A percentile compares a stretch with the other conserved stretches of the same genome.
These are phyloP conservation scores for Brachypodius melanocephalos DNA, from an alignment of 2,113 vertebrate species.

Conservation along the genomic window DNA sequence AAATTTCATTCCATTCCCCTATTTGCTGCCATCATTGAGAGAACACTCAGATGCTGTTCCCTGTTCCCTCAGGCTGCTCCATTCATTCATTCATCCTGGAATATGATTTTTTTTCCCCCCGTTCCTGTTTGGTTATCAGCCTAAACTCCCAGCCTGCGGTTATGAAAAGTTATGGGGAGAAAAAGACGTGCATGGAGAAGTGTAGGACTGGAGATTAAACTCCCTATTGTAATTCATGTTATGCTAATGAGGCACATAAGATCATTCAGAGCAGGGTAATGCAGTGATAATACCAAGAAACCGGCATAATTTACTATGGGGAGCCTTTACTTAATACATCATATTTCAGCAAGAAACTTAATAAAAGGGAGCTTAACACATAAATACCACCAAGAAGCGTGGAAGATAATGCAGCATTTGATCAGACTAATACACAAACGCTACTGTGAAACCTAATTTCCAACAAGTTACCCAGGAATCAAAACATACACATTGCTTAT, in stretches of 20 bases:
- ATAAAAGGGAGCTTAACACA: constrained; percentile 54
- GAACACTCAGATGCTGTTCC: background rate
- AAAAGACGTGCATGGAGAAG: background rate
- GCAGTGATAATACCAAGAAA: constrained; percentile 21
- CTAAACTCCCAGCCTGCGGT: background rate
- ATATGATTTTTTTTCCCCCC: background rate
- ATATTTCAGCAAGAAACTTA: constrained; percentile 56
- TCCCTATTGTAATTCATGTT: constrained; percentile 25
- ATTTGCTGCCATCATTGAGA: background rate
- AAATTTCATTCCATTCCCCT: background rate
- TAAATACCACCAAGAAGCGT: background rate
- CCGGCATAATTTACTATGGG: constrained; percentile 38
- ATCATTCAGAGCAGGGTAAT: constrained; percentile 14
- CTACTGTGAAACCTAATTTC: constrained; percentile 34
- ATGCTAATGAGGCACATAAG: constrained; percentile 32
- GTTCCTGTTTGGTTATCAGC: background rate
- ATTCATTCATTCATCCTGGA: background rate
- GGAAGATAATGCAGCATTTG: constrained; percentile 31
- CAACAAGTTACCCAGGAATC: background rate
- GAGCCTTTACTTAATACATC: constrained; percentile 39
- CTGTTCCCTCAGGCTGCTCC: background rate
- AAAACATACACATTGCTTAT: background rate
- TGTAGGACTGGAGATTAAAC: constrained; percentile 15
- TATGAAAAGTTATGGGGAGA: constrained; percentile 38
- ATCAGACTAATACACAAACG: constrained; percentile 31